Percentiles rank a stretch among this genome's conserved stretches.
Conservation (phyloP, 2,113 vertebrate genomes). For the Mobula hypostoma region DNA sequence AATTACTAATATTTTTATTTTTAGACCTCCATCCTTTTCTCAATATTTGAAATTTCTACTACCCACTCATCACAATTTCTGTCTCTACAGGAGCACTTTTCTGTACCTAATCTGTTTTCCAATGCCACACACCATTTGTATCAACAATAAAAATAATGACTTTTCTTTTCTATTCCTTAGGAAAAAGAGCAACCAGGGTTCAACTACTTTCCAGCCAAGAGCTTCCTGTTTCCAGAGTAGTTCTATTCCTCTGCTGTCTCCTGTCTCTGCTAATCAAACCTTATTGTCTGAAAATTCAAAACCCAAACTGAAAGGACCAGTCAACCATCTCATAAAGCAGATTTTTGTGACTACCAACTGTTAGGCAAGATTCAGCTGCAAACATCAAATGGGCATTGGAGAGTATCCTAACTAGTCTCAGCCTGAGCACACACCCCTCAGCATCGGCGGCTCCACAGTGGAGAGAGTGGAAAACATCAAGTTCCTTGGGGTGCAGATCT, state of each 20-base stretch:
- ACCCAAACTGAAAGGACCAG: background rate
- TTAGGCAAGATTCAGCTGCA: background rate
- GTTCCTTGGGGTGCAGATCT: too few species aligned
- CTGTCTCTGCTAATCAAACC: background rate
- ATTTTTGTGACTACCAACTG: background rate
- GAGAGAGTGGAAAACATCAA: too few species aligned
- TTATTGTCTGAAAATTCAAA: background rate
- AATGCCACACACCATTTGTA: background rate
- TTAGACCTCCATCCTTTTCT: background rate
- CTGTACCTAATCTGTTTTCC: background rate
- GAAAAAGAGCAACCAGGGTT: too few species aligned
- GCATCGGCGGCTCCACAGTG: too few species aligned
- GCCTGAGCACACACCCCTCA: too few species aligned
- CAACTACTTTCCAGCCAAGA: too few species aligned
- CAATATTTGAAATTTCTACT: background rate
- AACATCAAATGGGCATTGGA: background rate
- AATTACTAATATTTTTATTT: background rate
- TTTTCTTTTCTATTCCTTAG: too few species aligned
- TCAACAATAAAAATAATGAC: too few species aligned
- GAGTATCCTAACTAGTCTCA: too few species aligned
- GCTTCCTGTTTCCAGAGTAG: background rate
- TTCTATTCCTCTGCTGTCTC: background rate
- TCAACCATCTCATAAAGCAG: background rate
- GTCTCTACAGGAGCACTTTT: background rate
- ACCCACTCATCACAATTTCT: too few species aligned